phyloP scores from a whole-genome alignment of 92 coral and sea anemone species.

The Heliopora coerulea region DNA sequence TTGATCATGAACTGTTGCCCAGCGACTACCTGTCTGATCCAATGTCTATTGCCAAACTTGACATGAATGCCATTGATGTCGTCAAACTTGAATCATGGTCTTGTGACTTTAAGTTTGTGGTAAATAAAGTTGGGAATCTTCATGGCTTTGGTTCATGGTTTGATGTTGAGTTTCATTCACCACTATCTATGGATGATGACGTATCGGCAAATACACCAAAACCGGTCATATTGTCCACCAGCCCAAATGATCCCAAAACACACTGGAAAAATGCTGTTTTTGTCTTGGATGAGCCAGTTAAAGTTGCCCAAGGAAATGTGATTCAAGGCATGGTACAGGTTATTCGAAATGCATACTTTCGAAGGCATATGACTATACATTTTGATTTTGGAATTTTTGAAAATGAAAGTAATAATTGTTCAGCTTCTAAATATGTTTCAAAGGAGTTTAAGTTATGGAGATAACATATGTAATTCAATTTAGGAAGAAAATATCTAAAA shows the following conservation, averaged over 20 bases:
- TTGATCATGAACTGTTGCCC: slow-evolving; percentile 65
- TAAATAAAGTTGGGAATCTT: slow-evolving; percentile 60
- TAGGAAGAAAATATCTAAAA: too few species aligned
- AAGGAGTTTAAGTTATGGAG: slow-evolving; percentile 34
- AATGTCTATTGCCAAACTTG: slow-evolving; percentile 57
- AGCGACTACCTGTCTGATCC: slow-evolving; percentile 65
- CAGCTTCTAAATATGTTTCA: not conserved
- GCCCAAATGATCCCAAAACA: slow-evolving; percentile 65
- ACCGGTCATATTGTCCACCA: slow-evolving; percentile 63
- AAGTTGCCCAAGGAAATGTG: slow-evolving; percentile 57
- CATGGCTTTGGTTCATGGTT: slow-evolving; percentile 96
- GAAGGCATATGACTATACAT: slow-evolving; percentile 74
- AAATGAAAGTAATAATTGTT: not conserved
- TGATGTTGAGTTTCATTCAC: slow-evolving; percentile 70
- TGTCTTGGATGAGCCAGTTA: slow-evolving; percentile 72
- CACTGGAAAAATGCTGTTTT: slow-evolving; percentile 97
- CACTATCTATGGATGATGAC: slow-evolving; percentile 51
- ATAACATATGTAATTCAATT: slow-evolving; percentile 2
- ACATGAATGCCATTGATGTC: slow-evolving; percentile 56
- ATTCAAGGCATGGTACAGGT: slow-evolving; percentile 66
- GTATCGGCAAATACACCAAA: slow-evolving; percentile 6
- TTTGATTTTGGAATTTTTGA: slow-evolving; percentile 56
- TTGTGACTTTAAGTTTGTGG: slow-evolving; percentile 60
- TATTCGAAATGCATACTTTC: slow-evolving; percentile 68
- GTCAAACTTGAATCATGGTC: slow-evolving; percentile 62